phyloP scores from a whole-genome alignment of 2,113 vertebrate genomes.

The Paramormyrops kingsleyae region DNA sequence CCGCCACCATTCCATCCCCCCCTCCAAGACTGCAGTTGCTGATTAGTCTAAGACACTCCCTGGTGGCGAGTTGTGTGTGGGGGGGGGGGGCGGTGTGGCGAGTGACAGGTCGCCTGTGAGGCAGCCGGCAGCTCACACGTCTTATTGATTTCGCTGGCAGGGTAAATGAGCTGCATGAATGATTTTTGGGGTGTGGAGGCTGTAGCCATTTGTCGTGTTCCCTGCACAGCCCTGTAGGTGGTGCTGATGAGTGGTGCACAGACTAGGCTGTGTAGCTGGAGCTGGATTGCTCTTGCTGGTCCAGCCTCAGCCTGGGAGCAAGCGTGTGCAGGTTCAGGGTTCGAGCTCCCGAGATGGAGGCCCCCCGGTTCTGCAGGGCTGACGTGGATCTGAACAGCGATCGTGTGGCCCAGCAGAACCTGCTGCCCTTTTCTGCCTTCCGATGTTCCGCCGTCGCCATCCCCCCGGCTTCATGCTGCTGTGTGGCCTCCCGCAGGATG shows the following conservation, averaged over 20 bases:
- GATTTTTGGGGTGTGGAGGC: background rate
- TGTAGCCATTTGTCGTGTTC: background rate
- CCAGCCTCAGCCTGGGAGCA: background rate
- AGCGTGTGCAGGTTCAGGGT: background rate
- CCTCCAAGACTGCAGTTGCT: background rate
- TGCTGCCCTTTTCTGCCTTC: background rate
- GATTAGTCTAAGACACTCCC: background rate
- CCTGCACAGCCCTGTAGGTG: background rate
- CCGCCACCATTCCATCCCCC: background rate
- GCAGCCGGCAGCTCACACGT: background rate
- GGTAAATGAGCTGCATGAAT: background rate
- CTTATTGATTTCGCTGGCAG: background rate
- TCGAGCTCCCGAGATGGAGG: background rate
- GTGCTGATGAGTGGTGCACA: background rate
- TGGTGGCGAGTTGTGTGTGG: background rate
- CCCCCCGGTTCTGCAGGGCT: background rate
- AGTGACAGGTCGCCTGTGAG: background rate
- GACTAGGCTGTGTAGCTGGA: background rate
- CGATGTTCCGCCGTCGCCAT: background rate
- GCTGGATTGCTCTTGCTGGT: background rate
- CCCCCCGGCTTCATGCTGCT: conserved; percentile 16
- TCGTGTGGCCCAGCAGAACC: background rate
- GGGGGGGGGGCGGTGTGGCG: background rate
- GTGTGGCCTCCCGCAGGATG: conserved; percentile 59
- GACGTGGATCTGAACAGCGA: background rate